Evolutionary conservation across 2,113 vertebrate genomes (phyloP), one percentile per base, ranked within the genome.

Genomic region (Dermatemys mawii): DNA sequence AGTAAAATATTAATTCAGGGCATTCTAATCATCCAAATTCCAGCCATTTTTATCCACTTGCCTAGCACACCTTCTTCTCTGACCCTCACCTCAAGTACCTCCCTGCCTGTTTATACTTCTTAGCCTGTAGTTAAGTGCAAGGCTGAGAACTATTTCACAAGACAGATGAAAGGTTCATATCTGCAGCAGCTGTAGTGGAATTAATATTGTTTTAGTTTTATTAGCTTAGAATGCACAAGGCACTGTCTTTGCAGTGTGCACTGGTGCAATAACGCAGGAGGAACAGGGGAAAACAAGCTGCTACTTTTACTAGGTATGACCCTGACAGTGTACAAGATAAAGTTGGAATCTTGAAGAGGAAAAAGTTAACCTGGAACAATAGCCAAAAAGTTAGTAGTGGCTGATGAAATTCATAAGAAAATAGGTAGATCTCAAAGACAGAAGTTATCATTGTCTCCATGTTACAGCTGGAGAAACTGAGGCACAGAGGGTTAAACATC

Each of bases 191-290:
- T 93, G 63, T 85, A 91, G 78, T 35, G 49, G 86, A 96, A 94
- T 96, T 95, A 95, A 97, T 92, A 78, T 93, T 78, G 92, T 50
- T 60, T 82, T 96, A 87, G 82, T 91, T 91, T 94, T 95, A 79
- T 94, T 86, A 10, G 21, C 90, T 91, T 91, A 92, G 92, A 96
- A 96, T 46, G 84, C 53, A 84, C 67, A 44, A 80, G 55, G 75
- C 54, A 41, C 78, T 26, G n/a, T n/a, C 35, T 94, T 92, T 89
- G 76, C 78, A 54, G 32, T 1, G 84, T 63, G 86, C 89, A 67
- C 90, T 91, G 93, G 89, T 88, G 87, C 55, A 89, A 44, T 35
- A 57, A 41, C 67, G 48, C 2, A 48, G 54, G 48, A n/a, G 55
- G 67, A 22, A 38, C 80, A 67, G 78, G 84, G 60, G 57, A 38